Base-by-base conservation (phyloP, 2,888 invertebrate species). In the Oxystoma pomonae region DNA sequence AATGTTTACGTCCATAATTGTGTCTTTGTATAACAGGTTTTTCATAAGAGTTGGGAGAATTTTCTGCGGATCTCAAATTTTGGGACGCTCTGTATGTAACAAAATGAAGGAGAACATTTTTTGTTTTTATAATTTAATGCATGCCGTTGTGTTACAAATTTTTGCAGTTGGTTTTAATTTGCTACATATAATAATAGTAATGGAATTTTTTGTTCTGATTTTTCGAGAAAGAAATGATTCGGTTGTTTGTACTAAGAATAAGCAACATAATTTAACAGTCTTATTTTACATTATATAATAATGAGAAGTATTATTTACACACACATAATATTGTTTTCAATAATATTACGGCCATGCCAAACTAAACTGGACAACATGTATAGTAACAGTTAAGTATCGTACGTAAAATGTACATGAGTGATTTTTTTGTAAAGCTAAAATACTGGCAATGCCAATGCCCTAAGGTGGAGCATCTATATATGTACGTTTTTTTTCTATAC, bases 391-490 rank as follows among this genome's bases (percentile, higher is more conserved):
- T 53, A 53, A 53, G 16, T 17, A 53, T n/a, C 17, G 19, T 53
- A 53, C n/a, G n/a, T n/a, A 16, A 16, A 56, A 64, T 63, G 61
- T 69, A 69, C 67, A 70, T 65, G 68, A 53, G 19, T 53, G 53
- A 53, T 53, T 53, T 53, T 53, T 17, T 53, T 73, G 73, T 78
- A 79, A 78, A 78, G 78, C 78, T 80, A 79, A 53, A 70, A 76
- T 78, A 78, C 78, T 79, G 79, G 78, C 78, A 72, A 75, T 70
- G 77, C 78, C 78, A 75, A 12, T 12, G 35, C 35, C 35, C 35
- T 35, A 3, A 7, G 12, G 35, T 7, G 35, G 35, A 35, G 35
- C 35, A 35, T n/a, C n/a, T n/a, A n/a, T n/a, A n/a, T n/a, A n/a
- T 12, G 35, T 35, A 35, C 35, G 35, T 7, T 35, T 35, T 35